A percentile compares a stretch with the other conserved stretches of the same genome.
phyloP scores from a whole-genome alignment of 2,888 invertebrate genomes.

The Tribolium freemani region DNA sequence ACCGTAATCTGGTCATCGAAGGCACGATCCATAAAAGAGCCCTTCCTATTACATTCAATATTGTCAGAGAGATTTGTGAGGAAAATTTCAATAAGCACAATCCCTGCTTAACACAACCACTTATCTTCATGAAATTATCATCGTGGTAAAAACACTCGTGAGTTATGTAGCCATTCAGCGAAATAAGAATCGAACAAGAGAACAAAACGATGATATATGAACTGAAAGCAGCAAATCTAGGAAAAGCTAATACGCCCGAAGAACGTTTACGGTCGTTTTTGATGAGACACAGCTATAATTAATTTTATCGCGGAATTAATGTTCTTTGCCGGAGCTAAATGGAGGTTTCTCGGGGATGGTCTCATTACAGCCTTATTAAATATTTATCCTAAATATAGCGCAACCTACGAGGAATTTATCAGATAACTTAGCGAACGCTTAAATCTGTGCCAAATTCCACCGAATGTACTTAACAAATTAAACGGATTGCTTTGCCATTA shows the following conservation, averaged over 20 bases:
- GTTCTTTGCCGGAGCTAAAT: conserved; percentile 23
- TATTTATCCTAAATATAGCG: conserved; percentile 17
- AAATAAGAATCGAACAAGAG: conserved; percentile 32
- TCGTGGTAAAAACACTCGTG: background rate
- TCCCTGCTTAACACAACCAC: background rate
- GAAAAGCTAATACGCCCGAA: conserved; percentile 20
- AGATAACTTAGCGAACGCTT: conserved; percentile 2
- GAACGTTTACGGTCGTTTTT: conserved; percentile 29
- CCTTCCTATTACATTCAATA: conserved; percentile 16
- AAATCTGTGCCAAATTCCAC: background rate
- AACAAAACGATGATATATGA: conserved; percentile 36
- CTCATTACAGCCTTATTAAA: conserved; percentile 33
- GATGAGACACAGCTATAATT: conserved; percentile 35
- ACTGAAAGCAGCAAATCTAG: conserved; percentile 34
- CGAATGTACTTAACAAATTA: conserved; percentile 10
- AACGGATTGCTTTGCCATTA: conserved; percentile 13
- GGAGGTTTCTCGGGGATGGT: conserved; percentile 26
- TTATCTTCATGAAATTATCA: background rate
- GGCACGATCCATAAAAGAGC: conserved; percentile 11
- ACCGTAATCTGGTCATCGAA: conserved; percentile 28
- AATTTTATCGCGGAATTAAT: conserved; percentile 35
- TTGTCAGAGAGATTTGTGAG: conserved; percentile 6
- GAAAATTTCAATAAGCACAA: conserved; percentile 11
- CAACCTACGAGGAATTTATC: conserved; percentile 14
- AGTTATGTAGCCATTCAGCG: conserved; percentile 26